Percentiles rank a stretch among this genome's conserved stretches.
These are phyloP conservation scores for Stigmatopora nigra DNA, from an alignment of 2,113 vertebrate genomes.

Conservation along the genomic window DNA sequence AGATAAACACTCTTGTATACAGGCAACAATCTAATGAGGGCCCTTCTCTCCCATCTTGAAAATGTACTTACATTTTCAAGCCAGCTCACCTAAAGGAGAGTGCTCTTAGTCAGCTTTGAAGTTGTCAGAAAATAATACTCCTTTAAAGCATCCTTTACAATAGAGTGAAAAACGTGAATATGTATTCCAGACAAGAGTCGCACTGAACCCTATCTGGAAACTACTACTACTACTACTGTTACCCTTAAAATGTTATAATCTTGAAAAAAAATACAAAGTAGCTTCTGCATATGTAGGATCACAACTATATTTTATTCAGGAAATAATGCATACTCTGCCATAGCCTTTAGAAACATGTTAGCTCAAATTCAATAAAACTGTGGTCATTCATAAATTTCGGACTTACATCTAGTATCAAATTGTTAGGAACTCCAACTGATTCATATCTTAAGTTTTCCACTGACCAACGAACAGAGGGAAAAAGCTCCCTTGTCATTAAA, in stretches of 20 bases:
- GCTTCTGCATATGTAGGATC: conserved; percentile 1
- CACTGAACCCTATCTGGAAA: conserved; percentile 44
- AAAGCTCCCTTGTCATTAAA: conserved; percentile 18
- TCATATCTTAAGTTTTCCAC: neutral
- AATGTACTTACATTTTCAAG: conserved; percentile 70
- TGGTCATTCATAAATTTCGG: neutral
- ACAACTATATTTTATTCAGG: conserved; percentile 1
- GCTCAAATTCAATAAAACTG: neutral
- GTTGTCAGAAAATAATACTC: conserved; percentile 66
- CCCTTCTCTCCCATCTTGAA: conserved; percentile 72
- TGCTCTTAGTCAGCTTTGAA: conserved; percentile 72
- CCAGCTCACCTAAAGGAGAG: conserved; percentile 58
- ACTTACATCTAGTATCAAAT: neutral
- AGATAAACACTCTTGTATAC: conserved; percentile 38
- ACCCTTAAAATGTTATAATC: conserved; percentile 9
- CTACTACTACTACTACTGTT: conserved; percentile 37
- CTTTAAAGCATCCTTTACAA: conserved; percentile 68
- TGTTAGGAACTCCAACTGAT: neutral
- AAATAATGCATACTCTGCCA: neutral
- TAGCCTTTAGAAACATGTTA: neutral
- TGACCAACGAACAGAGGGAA: neutral
- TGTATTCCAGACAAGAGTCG: conserved; percentile 55
- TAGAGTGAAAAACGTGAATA: conserved; percentile 52
- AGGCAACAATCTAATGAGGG: conserved; percentile 49
- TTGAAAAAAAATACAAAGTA: neutral